Evolutionary conservation across 2,797 vertebrate genomes (phyloP).

Genomic region (Trachops cirrhosus): DNA sequence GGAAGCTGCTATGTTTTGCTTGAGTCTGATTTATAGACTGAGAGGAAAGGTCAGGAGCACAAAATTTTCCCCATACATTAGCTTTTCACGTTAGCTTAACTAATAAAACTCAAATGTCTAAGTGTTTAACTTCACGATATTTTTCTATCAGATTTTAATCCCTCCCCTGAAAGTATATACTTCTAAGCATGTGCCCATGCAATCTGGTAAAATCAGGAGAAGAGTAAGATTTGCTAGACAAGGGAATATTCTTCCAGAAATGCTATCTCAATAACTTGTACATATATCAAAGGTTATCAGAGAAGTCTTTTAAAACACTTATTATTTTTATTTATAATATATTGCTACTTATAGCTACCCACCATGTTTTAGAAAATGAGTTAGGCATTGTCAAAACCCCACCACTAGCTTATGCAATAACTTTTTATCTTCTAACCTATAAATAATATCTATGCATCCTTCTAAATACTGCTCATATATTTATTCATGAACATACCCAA

Average conservation of each 20-base stretch:
- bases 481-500: neutral
- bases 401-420: neutral
- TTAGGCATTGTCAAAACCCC: neutral
- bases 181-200: neutral
- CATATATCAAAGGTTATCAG: neutral
- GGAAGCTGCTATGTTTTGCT: neutral
- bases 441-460: too few relatives aligned
- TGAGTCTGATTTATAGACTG: neutral
- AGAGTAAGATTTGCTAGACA: neutral
- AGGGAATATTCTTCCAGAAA: neutral
- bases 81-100: neutral
- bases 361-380: neutral
- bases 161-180: neutral
- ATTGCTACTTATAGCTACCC: neutral
- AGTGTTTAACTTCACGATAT: neutral
- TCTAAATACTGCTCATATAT: neutral
- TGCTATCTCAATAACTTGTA: neutral
- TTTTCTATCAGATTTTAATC: neutral
- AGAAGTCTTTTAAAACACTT: neutral
- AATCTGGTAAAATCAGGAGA: neutral
- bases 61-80: neutral
- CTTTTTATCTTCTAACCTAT: neutral
- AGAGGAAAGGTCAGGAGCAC: neutral
- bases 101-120: neutral
- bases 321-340: neutral